These are phyloP conservation scores for Daubentonia madagascariensis DNA, from an alignment of 2,113 vertebrate genomes.

Conservation along the genomic window DNA sequence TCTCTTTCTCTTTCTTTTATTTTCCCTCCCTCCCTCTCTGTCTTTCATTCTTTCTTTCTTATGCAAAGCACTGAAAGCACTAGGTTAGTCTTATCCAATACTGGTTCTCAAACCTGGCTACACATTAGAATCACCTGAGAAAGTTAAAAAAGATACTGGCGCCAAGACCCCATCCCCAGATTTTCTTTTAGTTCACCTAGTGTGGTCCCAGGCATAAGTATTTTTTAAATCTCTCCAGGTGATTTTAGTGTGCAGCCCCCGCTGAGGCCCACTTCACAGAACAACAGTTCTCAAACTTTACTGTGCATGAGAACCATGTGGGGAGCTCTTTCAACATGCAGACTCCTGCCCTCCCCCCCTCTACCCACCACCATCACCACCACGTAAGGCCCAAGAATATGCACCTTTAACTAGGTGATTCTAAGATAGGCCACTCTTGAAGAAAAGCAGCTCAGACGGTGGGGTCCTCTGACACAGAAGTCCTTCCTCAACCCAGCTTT, in stretches of 20 bases:
- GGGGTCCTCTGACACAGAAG: not conserved
- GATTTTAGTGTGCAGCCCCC: not conserved
- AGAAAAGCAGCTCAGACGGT: not conserved
- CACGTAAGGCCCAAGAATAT: not conserved
- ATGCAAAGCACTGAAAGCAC: not conserved
- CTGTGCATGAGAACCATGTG: not conserved
- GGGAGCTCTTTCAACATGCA: not conserved
- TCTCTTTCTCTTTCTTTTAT: too few species aligned
- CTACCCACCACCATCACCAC: rapidly evolving
- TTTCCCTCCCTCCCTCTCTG: too few species aligned
- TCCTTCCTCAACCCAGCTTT: too few species aligned
- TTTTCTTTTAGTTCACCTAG: not conserved
- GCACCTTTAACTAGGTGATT: not conserved
- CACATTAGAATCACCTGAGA: not conserved
- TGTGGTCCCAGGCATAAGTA: not conserved
- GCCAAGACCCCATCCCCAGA: too few species aligned
- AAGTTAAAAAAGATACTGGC: not conserved
- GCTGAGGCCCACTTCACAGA: not conserved
- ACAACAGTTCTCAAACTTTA: not conserved
- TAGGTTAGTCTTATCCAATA: not conserved
- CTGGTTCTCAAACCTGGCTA: not conserved
- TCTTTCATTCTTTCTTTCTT: too few species aligned
- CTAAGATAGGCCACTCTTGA: not conserved
- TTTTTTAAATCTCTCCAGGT: not conserved
- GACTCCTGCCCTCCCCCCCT: not conserved